Conservation (phyloP, 2,888 invertebrate genomes). For the Tiliacea citrago region DNA sequence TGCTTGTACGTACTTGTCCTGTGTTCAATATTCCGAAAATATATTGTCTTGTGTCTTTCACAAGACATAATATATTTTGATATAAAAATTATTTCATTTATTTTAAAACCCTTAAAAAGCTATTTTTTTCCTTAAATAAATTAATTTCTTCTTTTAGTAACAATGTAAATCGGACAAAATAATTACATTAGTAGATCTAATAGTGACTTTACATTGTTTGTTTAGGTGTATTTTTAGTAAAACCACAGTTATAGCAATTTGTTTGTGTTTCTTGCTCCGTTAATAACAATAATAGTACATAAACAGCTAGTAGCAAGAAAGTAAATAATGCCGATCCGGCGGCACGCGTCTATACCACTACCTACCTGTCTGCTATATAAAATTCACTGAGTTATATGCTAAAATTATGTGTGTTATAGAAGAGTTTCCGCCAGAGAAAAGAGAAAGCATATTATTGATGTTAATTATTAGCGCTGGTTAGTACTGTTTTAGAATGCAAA, state of each 20-base stretch:
- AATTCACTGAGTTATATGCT: constrained; percentile 18
- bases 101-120: background rate
- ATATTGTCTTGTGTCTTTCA: too few species aligned
- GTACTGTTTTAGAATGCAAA: constrained; percentile 6
- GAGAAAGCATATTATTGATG: constrained; percentile 48
- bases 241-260: background rate
- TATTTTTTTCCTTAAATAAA: background rate
- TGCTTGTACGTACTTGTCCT: constrained; percentile 6
- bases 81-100: background rate
- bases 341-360: constrained; percentile 13
- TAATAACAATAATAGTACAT: background rate
- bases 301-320: constrained; percentile 5
- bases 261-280: background rate
- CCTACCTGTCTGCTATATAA: constrained; percentile 9
- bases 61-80: background rate
- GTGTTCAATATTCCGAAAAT: constrained; percentile 11
- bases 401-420: constrained; percentile 31
- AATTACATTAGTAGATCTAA: background rate
- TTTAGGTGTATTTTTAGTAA: constrained; percentile 14
- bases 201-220: constrained; percentile 3
- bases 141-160: background rate
- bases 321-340: background rate
- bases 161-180: background rate
- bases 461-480: constrained; percentile 16
- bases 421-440: constrained; percentile 38